A percentile compares a stretch with the other conserved stretches of the same genome.
Conservation (phyloP, 92 coral and sea anemone genomes). For the Pocillopora meandrina region DNA sequence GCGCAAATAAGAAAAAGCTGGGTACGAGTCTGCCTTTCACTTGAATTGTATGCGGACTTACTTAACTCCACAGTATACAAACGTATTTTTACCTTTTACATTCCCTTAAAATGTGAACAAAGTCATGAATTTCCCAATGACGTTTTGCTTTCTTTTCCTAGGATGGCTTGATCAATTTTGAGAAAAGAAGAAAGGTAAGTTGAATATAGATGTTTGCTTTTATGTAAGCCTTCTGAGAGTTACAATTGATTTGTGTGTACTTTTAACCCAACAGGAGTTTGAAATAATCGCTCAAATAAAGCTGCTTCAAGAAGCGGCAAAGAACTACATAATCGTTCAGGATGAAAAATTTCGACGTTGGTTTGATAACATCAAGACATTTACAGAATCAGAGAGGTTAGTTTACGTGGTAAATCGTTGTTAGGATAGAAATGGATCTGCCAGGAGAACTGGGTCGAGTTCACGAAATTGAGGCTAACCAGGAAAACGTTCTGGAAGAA, state of each 20-base stretch:
- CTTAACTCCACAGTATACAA: too few relatives aligned
- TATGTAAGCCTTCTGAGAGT: neutral
- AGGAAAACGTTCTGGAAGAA: too few relatives aligned
- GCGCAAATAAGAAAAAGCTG: too few relatives aligned
- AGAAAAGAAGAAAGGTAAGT: slow-evolving; percentile 84
- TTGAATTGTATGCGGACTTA: too few relatives aligned
- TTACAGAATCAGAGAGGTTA: slow-evolving; percentile 87
- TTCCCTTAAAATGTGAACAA: too few relatives aligned
- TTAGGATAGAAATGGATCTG: neutral
- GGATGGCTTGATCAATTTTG: slow-evolving; percentile 96
- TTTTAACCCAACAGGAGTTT: slow-evolving; percentile 68
- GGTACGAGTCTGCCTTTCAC: too few relatives aligned
- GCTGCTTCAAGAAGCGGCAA: slow-evolving; percentile 95
- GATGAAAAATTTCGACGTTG: slow-evolving; percentile 78
- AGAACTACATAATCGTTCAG: slow-evolving; percentile 82
- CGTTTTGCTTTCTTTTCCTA: slow-evolving; percentile 27
- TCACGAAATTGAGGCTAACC: too few relatives aligned
- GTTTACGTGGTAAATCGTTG: neutral
- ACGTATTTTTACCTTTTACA: too few relatives aligned
- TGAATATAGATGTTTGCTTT: neutral
- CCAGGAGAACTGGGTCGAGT: too few relatives aligned
- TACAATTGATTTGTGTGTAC: neutral
- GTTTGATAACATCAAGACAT: slow-evolving; percentile 79
- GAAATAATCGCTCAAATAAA: slow-evolving; percentile 97
- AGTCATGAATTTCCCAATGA: neutral